Conservation (phyloP, 2,113 vertebrate species). For the Gasterosteus aculeatus region DNA sequence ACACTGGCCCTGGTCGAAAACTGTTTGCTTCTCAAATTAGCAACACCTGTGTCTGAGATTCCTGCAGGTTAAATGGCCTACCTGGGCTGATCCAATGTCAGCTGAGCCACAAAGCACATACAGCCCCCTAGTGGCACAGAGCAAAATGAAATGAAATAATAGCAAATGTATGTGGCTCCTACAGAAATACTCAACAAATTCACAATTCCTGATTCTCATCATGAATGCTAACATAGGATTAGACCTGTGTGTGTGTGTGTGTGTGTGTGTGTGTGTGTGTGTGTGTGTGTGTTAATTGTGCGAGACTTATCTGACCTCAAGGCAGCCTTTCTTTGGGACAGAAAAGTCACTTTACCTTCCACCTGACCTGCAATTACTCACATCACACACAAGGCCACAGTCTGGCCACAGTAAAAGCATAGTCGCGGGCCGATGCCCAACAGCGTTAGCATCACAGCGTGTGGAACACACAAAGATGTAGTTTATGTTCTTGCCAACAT, state of each 20-base stretch:
- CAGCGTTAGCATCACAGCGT: not conserved
- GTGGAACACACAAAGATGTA: not conserved
- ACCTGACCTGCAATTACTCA: slow-evolving; percentile 25
- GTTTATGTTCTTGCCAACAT: no score
- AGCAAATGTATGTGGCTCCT: no score
- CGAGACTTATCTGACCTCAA: slow-evolving; percentile 35
- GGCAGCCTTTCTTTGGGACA: slow-evolving; percentile 28
- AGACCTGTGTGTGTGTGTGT: not conserved
- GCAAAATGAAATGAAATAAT: no score
- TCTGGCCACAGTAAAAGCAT: not conserved
- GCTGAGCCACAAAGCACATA: no score
- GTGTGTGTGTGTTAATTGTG: slow-evolving; percentile 19
- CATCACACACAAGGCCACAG: not conserved
- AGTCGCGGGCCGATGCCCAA: slow-evolving; percentile 5
- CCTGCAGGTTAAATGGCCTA: no score
- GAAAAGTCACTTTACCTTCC: slow-evolving; percentile 39
- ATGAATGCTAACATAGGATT: slow-evolving; percentile 29
- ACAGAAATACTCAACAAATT: no score
- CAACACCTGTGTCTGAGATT: no score
- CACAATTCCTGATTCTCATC: slow-evolving; percentile 41
- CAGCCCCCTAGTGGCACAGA: no score
- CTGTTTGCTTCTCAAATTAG: no score
- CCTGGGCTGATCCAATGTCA: no score
- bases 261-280: no score
- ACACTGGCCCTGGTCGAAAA: no score